phyloP scores from a whole-genome alignment of 2,888 invertebrate species.

The Cephus runcator region DNA sequence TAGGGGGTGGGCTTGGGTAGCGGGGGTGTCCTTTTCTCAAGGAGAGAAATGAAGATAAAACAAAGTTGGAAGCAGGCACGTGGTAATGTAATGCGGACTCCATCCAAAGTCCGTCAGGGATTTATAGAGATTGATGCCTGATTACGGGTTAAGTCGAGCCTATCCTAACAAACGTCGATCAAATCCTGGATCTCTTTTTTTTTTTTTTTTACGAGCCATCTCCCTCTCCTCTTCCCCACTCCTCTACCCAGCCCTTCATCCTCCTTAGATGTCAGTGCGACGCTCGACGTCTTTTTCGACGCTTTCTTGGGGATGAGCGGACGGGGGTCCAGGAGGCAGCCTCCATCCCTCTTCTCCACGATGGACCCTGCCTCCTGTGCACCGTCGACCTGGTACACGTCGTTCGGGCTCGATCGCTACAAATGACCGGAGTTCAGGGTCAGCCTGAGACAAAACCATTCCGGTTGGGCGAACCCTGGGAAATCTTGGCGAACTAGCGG shows the following conservation, averaged over 20 bases:
- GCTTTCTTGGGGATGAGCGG: too few relatives aligned
- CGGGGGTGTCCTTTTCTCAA: background rate
- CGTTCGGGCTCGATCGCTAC: conserved; percentile 9
- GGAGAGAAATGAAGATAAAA: conserved; percentile 12
- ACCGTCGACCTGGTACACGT: background rate
- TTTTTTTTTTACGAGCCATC: conserved; percentile 2
- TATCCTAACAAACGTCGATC: conserved; percentile 18
- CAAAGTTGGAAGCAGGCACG: conserved; percentile 5
- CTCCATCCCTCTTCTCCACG: background rate
- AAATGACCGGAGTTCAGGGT: conserved; percentile 8
- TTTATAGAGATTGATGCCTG: conserved; percentile 17
- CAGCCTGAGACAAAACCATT: background rate
- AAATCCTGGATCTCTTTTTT: conserved; percentile 8
- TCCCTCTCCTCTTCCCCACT: background rate
- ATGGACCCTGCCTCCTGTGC: background rate
- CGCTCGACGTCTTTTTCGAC: background rate
- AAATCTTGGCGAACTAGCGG: background rate
- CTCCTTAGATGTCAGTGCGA: background rate
- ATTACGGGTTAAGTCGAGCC: conserved; percentile 9
- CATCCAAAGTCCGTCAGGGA: conserved; percentile 7
- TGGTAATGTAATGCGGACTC: conserved; percentile 8
- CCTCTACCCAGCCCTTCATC: too few relatives aligned
- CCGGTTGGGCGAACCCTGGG: background rate
- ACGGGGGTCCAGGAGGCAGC: too few relatives aligned
- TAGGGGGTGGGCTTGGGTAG: background rate